Percentiles rank a stretch among this genome's conserved stretches.
Evolutionary conservation across 2,797 vertebrate species (phyloP).

Genomic region (Limosa lapponica): DNA sequence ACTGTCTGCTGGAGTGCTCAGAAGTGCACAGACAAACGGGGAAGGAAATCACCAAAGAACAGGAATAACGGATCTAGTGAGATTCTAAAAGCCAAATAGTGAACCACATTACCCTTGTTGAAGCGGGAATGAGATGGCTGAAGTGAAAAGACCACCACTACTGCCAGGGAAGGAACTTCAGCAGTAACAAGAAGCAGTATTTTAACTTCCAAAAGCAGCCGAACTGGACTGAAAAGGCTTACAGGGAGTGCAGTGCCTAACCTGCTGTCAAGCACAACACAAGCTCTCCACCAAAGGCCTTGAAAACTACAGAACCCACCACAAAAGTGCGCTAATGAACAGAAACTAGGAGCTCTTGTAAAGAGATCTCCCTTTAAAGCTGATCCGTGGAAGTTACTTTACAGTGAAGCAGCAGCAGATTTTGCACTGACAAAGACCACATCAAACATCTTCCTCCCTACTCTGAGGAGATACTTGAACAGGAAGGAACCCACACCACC

Average conservation of each 20-base stretch:
- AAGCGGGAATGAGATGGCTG: background rate
- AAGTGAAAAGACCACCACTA: background rate
- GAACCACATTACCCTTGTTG: background rate
- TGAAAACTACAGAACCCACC: background rate
- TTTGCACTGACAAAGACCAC: background rate
- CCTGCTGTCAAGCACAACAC: background rate
- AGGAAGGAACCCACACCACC: background rate
- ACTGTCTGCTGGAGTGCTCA: background rate
- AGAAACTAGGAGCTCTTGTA: background rate
- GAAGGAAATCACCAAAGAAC: background rate
- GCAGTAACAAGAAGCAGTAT: background rate
- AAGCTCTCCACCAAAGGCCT: background rate
- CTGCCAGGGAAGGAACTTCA: background rate
- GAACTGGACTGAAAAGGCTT: background rate
- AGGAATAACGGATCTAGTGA: background rate
- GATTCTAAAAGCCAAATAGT: background rate
- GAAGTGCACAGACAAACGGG: background rate
- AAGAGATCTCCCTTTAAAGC: background rate
- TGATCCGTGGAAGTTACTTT: accelerated
- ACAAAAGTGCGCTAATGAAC: background rate
- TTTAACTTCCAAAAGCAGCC: background rate
- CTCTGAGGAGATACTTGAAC: background rate
- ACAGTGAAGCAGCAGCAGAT: background rate
- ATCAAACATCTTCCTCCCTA: background rate
- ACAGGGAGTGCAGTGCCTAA: background rate